Percentiles rank a stretch among this genome's conserved stretches.
Evolutionary conservation across 30 jellyfish, hydroid and myxozoan genomes (phyloP).

Genomic region (Aurelia coerulea): DNA sequence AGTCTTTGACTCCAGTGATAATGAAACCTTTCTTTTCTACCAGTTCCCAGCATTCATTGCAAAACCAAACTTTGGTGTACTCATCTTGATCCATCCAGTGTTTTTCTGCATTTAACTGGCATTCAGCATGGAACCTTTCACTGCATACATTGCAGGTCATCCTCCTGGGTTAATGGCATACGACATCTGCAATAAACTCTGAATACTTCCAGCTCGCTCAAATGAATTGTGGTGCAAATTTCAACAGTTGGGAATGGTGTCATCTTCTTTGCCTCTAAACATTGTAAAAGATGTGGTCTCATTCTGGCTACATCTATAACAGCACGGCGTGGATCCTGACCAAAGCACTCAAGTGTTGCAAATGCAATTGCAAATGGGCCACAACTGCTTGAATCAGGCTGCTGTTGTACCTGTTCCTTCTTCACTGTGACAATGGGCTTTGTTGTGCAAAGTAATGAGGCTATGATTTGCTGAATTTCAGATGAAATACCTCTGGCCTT

Average conservation of each 20-base stretch:
- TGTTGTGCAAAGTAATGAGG: background rate
- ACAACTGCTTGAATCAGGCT: background rate
- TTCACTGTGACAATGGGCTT: slow-evolving; percentile 2
- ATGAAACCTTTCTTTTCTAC: too few species aligned
- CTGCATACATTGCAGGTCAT: slow-evolving; percentile 3
- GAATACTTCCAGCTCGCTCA: slow-evolving; percentile 12
- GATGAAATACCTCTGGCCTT: background rate
- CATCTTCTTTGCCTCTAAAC: too few species aligned
- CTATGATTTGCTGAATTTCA: background rate
- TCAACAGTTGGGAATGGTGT: slow-evolving; percentile 17
- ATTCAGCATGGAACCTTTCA: slow-evolving; percentile 16
- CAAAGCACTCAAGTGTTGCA: slow-evolving; percentile 2
- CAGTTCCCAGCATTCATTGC: slow-evolving; percentile 17
- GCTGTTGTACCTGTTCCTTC: slow-evolving; percentile 16
- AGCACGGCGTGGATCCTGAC: too few species aligned
- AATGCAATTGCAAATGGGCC: slow-evolving; percentile 23
- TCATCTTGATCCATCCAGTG: slow-evolving; percentile 13
- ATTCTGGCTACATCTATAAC: too few species aligned
- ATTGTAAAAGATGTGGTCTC: too few species aligned
- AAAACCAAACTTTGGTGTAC: background rate
- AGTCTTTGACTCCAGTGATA: too few species aligned
- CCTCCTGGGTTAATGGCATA: background rate
- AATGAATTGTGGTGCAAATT: background rate
- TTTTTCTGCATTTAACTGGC: background rate
- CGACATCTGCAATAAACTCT: slow-evolving; percentile 12